Evolutionary conservation across 2,113 vertebrate species (phyloP).

Genomic region (Aspidoscelis tigris): DNA sequence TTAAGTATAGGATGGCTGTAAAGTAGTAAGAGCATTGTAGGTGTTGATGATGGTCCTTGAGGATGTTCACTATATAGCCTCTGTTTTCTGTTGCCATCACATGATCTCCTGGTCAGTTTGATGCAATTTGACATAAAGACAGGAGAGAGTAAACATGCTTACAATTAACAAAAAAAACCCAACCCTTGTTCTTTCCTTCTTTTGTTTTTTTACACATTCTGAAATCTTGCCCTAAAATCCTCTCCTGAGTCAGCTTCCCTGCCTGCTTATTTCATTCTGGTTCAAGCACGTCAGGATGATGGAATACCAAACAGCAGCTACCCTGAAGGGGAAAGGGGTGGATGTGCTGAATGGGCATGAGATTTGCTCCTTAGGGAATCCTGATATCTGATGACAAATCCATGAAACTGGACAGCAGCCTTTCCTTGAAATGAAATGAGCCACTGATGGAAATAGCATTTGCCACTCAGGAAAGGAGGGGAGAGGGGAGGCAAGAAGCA

Average conservation of each 20-base stretch:
- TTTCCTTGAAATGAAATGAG: slow-evolving; percentile 28
- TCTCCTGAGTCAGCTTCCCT: slow-evolving; percentile 71
- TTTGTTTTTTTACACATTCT: slow-evolving; percentile 47
- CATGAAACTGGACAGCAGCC: slow-evolving; percentile 40
- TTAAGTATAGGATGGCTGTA: neutral
- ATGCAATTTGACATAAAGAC: slow-evolving; percentile 3
- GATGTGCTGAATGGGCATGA: slow-evolving; percentile 64
- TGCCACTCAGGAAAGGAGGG: neutral
- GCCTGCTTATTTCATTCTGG: slow-evolving; percentile 69
- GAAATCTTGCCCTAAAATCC: slow-evolving; percentile 55
- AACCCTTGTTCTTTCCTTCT: neutral
- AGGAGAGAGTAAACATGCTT: neutral
- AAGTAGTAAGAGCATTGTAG: neutral
- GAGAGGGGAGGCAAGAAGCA: slow-evolving; percentile 20
- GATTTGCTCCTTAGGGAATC: slow-evolving; percentile 57
- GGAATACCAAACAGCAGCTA: slow-evolving; percentile 67
- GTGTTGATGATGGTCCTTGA: neutral
- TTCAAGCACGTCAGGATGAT: slow-evolving; percentile 73
- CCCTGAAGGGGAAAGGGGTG: slow-evolving; percentile 51
- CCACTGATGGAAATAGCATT: slow-evolving; percentile 29
- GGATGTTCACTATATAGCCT: neutral
- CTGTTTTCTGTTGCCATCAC: neutral
- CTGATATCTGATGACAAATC: slow-evolving; percentile 59
- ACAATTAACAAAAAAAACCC: neutral
- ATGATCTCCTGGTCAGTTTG: neutral